These are phyloP conservation scores for Tragulus kanchil DNA, from an alignment of 2,113 vertebrate species.

Conservation along the genomic window DNA sequence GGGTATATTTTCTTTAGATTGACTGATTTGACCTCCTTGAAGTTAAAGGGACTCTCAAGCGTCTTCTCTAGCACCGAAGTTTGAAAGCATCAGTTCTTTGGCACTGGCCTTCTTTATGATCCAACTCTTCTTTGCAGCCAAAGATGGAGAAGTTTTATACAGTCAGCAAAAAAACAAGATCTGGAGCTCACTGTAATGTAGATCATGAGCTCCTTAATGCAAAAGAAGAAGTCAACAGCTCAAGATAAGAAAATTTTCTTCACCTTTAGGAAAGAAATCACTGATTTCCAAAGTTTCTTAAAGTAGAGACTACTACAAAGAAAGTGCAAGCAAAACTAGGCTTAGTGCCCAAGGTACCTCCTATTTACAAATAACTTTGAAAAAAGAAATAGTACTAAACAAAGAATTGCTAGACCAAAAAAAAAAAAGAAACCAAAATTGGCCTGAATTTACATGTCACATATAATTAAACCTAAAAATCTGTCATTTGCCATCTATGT, in stretches of 20 bases:
- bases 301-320: slow-evolving; percentile 37
- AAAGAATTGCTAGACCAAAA: background rate
- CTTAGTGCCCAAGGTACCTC: background rate
- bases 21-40: background rate
- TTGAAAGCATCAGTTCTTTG: background rate
- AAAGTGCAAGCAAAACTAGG: slow-evolving; percentile 33
- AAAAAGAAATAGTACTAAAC: background rate
- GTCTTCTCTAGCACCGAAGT: background rate
- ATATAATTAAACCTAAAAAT: slow-evolving; percentile 26
- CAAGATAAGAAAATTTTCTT: slow-evolving; percentile 49
- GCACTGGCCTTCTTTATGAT: background rate
- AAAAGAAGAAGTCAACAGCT: background rate
- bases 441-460: background rate
- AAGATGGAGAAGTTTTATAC: background rate
- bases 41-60: background rate
- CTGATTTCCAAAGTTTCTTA: slow-evolving; percentile 55
- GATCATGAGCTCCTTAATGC: background rate
- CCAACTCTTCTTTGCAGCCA: background rate
- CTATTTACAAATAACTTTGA: slow-evolving; percentile 51
- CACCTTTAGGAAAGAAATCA: slow-evolving; percentile 63
- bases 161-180: background rate
- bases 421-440: background rate
- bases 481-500: background rate
- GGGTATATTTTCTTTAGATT: background rate
- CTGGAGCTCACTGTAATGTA: background rate